Conservation (phyloP, 1,140 invertebrate genomes). For the Neoseiulus cucumeris region DNA sequence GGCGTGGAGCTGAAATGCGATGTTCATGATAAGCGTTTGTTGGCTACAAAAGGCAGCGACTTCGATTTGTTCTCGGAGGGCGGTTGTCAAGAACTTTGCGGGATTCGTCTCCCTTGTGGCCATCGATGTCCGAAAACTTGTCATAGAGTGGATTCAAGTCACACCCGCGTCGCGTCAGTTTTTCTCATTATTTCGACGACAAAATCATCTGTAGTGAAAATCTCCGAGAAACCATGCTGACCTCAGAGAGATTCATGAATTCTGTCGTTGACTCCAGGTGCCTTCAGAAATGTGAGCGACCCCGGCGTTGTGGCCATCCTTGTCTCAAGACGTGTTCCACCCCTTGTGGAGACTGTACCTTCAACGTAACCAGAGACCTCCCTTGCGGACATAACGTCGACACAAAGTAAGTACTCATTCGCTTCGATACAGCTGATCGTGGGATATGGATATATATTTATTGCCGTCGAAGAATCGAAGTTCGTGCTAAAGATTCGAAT, state of each 20-base stretch:
- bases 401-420: not conserved
- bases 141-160: slow-evolving; percentile 15
- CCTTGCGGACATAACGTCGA: slow-evolving; percentile 11
- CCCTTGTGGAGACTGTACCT: slow-evolving; percentile 16
- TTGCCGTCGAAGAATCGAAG: not conserved
- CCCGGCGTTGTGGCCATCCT: slow-evolving; percentile 7
- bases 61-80: slow-evolving; percentile 16
- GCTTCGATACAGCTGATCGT: not conserved
- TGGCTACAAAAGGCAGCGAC: slow-evolving; percentile 2
- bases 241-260: not conserved
- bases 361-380: slow-evolving; percentile 8
- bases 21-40: not conserved
- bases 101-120: slow-evolving; percentile 16
- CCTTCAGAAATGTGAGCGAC: slow-evolving; percentile 13
- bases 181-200: not conserved
- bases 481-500: not conserved
- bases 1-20: not conserved
- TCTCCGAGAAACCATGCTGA: not conserved
- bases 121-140: slow-evolving; percentile 18
- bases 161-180: not conserved
- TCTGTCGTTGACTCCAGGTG: slow-evolving; percentile 5
- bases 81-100: slow-evolving; percentile 15
- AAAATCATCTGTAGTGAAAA: not conserved
- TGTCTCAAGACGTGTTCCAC: slow-evolving; percentile 15
- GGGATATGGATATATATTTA: not conserved